Percentiles rank a stretch among this genome's conserved stretches.
Conservation (phyloP, 2,888 invertebrate genomes). For the Terebella lapidaria region DNA sequence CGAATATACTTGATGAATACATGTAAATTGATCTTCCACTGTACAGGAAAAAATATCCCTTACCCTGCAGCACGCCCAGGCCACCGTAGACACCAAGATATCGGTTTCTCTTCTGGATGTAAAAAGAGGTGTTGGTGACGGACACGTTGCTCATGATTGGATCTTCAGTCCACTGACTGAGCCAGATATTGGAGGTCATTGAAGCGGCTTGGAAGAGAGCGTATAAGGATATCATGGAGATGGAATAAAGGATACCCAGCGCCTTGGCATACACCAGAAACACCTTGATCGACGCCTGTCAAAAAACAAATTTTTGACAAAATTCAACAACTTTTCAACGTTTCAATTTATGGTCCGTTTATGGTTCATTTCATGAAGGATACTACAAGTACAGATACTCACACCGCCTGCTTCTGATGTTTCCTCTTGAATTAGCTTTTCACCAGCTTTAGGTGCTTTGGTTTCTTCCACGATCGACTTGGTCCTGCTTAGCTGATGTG, state of each 20-base stretch:
- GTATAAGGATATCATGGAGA: constrained; percentile 65
- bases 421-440: constrained; percentile 75
- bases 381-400: no score
- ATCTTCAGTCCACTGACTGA: constrained; percentile 51
- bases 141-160: constrained; percentile 31
- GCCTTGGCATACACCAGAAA: constrained; percentile 86
- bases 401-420: constrained; percentile 78
- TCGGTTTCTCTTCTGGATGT: constrained; percentile 33
- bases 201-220: constrained; percentile 37
- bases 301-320: no score
- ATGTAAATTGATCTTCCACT: background rate
- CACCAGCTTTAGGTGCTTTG: constrained; percentile 26
- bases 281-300: constrained; percentile 73
- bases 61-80: constrained; percentile 45
- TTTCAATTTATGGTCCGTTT: no score
- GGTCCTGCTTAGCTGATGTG: no score
- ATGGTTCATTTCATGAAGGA: no score
- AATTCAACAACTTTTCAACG: no score
- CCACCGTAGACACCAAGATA: constrained; percentile 56
- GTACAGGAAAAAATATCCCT: no score
- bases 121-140: constrained; percentile 31
- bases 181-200: constrained; percentile 46
- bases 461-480: no score
- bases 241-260: constrained; percentile 67
- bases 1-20: background rate